phyloP scores from a whole-genome alignment of 2,888 invertebrate genomes.

The Taenaris catops region DNA sequence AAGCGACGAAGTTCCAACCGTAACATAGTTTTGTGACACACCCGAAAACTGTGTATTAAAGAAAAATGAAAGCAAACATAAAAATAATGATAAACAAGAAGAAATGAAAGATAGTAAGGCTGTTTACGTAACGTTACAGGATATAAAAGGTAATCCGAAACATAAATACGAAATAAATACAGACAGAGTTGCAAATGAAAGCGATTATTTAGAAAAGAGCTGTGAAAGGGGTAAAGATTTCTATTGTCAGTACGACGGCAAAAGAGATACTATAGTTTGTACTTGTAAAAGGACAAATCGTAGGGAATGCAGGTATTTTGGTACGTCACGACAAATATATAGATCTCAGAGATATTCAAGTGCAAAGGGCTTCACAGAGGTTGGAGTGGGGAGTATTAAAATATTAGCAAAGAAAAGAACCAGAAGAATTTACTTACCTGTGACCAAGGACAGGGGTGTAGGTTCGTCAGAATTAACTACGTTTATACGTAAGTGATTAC shows the following conservation, averaged over 20 bases:
- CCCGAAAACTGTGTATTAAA: conserved; percentile 1
- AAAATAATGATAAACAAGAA: conserved; percentile 44
- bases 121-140: conserved; percentile 37
- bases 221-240: conserved; percentile 30
- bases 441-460: conserved; percentile 45
- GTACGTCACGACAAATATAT: conserved; percentile 21
- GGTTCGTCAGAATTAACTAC: conserved; percentile 28
- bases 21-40: too few species aligned
- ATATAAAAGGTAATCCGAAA: conserved; percentile 25
- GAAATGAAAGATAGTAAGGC: conserved; percentile 37
- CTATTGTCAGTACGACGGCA: conserved; percentile 42
- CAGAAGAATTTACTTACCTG: conserved; percentile 47
- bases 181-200: conserved; percentile 20
- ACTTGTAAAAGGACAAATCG: conserved; percentile 23
- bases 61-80: conserved; percentile 25
- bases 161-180: conserved; percentile 25
- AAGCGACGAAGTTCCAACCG: too few species aligned
- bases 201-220: conserved; percentile 28
- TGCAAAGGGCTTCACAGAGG: conserved; percentile 38
- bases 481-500: conserved; percentile 5
- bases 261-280: conserved; percentile 26
- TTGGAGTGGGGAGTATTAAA: conserved; percentile 49
- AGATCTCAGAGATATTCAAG: conserved; percentile 21
- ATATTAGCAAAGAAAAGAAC: conserved; percentile 41
- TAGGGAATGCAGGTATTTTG: conserved; percentile 15